Percentiles rank a stretch among this genome's conserved stretches.
Conservation (phyloP, 1,140 invertebrate genomes). For the Drosophila obscura region DNA sequence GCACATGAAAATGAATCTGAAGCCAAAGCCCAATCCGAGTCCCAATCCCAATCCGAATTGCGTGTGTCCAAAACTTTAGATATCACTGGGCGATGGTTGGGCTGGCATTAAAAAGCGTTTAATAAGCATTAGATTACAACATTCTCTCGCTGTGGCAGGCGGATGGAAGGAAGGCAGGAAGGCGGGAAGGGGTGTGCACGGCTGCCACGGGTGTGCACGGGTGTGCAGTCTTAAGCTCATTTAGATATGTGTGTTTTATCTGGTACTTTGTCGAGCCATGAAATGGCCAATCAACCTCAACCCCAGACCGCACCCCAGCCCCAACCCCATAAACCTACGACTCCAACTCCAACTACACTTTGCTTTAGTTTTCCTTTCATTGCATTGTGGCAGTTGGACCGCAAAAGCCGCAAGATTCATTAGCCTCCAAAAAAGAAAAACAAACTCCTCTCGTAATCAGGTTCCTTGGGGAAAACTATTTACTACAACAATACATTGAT, state of each 20-base stretch:
- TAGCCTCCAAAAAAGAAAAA: neutral
- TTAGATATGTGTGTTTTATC: conserved; percentile 53
- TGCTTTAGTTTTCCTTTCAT: conserved; percentile 28
- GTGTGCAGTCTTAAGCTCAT: conserved; percentile 44
- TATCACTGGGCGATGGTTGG: conserved; percentile 42
- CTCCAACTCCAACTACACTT: conserved; percentile 12
- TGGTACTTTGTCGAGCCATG: conserved; percentile 31
- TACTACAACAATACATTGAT: conserved; percentile 24
- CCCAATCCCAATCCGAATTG: conserved; percentile 40
- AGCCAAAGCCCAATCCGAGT: conserved; percentile 36
- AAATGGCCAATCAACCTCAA: conserved; percentile 23
- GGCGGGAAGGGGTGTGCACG: conserved; percentile 12
- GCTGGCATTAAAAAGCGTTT: conserved; percentile 77
- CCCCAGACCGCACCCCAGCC: conserved; percentile 10
- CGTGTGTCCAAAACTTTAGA: conserved; percentile 41
- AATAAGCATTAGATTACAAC: conserved; percentile 82
- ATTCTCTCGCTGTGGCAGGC: conserved; percentile 16
- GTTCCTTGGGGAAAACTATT: conserved; percentile 25
- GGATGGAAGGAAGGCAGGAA: neutral
- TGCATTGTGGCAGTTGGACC: conserved; percentile 11
- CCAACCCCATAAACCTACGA: neutral
- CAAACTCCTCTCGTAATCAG: conserved; percentile 40
- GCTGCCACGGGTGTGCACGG: no score
- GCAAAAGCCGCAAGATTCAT: conserved; percentile 35
- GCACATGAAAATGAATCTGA: conserved; percentile 33